Evolutionary conservation across 2,888 invertebrate genomes (phyloP), one percentile per base, ranked within the genome.

Genomic region (Phaedon cochleariae): DNA sequence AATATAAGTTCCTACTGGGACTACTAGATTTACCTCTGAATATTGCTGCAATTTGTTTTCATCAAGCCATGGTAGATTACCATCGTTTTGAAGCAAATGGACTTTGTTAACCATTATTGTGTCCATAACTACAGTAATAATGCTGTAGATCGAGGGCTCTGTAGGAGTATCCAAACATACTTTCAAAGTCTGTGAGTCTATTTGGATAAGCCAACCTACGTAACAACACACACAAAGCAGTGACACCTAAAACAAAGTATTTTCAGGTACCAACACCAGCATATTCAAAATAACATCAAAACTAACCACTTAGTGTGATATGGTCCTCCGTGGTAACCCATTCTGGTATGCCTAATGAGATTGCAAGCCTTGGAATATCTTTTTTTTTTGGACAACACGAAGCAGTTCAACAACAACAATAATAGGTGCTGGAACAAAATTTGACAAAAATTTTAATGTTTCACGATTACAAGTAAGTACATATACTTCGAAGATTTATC

Each of bases 161-260:
- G 26, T 26, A 26, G 7, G 4, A 5, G 26, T 26, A 51, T 12
- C 69, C 59, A 64, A 67, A 67, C 3, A 64, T 17, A 15, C 5
- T 41, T 18, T 61, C 63, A 29, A 69, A 53, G 1, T 67, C 69
- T 15, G 37, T 31, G 21, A 68, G 51, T 17, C 68, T 45, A 60
- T 67, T 69, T 26, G 67, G 67, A 37, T 67, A 65, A 18, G 64
- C 58, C 21, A 69, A 54, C 26, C 67, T 59, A 34, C 65, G 58
- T 26, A 67, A 46, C 10, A 69, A 26, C 34, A 69, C 65, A 51
- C 64, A 69, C 15, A 63, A 34, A 29, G 34, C 59, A 48, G 46
- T 53, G 46, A 62, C 18, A 34, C 18, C 59, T 64, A 26, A 3
- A 26, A 26, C 4, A 5, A 26, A 26, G 26, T 26, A 7, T 26